Evolutionary conservation across 2,113 vertebrate species (phyloP).

Genomic region (Pseudorectes ferrugineus): DNA sequence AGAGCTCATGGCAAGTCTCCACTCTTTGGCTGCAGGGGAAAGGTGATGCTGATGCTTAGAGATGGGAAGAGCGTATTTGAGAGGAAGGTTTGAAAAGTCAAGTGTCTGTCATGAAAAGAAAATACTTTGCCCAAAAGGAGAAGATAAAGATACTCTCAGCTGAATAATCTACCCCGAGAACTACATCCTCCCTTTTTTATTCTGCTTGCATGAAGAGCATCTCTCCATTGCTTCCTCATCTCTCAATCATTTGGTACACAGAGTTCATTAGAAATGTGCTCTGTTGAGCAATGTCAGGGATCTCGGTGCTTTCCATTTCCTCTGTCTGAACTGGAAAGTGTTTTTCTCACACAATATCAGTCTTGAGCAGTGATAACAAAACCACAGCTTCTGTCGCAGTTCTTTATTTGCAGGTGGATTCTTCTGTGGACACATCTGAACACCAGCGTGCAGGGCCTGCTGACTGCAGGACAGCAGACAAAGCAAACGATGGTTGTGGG

Average conservation of each 20-base stretch:
- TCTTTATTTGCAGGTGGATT: not conserved
- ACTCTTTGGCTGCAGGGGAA: not conserved
- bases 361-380: not conserved
- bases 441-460: not conserved
- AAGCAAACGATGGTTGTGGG: not conserved
- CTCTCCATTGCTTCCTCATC: not conserved
- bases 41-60: not conserved
- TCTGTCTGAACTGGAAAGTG: not conserved
- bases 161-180: not conserved
- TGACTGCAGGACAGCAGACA: not conserved
- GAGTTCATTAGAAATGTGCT: not conserved
- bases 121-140: not conserved
- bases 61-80: not conserved
- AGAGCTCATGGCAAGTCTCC: not conserved
- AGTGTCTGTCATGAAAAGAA: not conserved
- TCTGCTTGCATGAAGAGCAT: not conserved
- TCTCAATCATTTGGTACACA: not conserved
- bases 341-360: not conserved
- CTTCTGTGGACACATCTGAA: not conserved
- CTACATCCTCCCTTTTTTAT: not conserved
- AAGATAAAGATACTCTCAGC: not conserved
- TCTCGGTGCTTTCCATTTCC: not conserved
- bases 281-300: not conserved
- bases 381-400: not conserved
- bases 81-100: not conserved